Base-by-base conservation (phyloP, 2,113 vertebrate genomes). In the Pogona vitticeps region DNA sequence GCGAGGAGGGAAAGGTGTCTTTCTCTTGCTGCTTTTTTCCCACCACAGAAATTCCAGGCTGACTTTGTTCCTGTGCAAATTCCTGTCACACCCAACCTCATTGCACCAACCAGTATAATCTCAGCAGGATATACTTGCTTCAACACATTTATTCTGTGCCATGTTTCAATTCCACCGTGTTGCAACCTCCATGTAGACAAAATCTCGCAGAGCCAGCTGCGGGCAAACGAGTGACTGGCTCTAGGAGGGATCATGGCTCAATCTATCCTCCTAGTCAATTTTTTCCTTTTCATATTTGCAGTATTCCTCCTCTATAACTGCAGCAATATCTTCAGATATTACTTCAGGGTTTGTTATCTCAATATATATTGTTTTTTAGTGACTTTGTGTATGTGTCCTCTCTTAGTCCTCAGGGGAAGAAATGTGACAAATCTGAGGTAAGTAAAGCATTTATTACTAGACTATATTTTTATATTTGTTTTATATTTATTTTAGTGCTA, bases 291-390 rank as follows among this genome's bases (percentile, higher is more conserved):
- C 85, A 67, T 87, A 31, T 18, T 82, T 26, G 79, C 58, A 0
- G 59, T 8, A 14, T 8, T 82, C 58, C 85, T 87, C 23, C 71
- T 87, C 61, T 87, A 67, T 38, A n/a, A 56, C 28, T 76, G 56
- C 18, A 87, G 85, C 71, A 81, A 38, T 15, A 56, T 79, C 71
- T 87, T 87, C 79, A 65, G 85, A 82, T 87, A 82, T 6, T 87
- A 76, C n/a, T 87, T 67, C 42, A 75, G 17, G 59, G 33, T 82
- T 67, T 81, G 10, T 36, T 67, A 56, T 76, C 56, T 82, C 31
- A 76, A 76, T 67, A 36, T 23, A 7, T 87, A 40, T 58, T 36
- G 76, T 18, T 2, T 87, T 52, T 1, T 2, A 14, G 52, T 59
- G 79, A 67, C 79, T 26, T 1, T 67, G 42, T 0, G 31, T 28